Conservation (phyloP, 2,888 invertebrate genomes). For the Nephrocerus scutellatus region DNA sequence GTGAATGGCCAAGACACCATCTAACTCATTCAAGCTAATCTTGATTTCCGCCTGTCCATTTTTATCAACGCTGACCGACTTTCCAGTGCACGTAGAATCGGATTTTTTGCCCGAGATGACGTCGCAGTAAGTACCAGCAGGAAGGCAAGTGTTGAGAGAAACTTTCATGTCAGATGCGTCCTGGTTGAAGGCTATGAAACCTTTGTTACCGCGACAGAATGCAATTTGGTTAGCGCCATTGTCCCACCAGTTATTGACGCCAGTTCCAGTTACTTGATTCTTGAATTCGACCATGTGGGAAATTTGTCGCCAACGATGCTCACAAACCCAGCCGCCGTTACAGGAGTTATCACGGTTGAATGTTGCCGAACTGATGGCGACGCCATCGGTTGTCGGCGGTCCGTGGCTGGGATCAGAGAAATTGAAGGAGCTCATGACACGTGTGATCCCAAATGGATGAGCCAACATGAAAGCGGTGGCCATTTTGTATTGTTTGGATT, state of each 20-base stretch:
- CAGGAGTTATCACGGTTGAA: slow-evolving; percentile 58
- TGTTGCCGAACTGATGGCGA: slow-evolving; percentile 58
- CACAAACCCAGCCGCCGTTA: slow-evolving; percentile 70
- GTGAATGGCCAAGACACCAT: slow-evolving; percentile 69
- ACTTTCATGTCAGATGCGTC: slow-evolving; percentile 56
- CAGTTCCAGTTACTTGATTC: slow-evolving; percentile 57
- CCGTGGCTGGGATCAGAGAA: slow-evolving; percentile 60
- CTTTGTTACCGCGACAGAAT: slow-evolving; percentile 70
- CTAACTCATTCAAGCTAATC: slow-evolving; percentile 38
- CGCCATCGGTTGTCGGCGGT: slow-evolving; percentile 60
- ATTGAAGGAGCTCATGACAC: slow-evolving; percentile 79
- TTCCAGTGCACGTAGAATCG: slow-evolving; percentile 37
- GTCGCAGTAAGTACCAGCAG: slow-evolving; percentile 77
- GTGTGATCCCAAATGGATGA: slow-evolving; percentile 71
- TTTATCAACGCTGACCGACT: slow-evolving; percentile 30
- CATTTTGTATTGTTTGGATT: slow-evolving; percentile 63
- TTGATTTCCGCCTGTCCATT: slow-evolving; percentile 35
- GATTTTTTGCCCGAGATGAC: slow-evolving; percentile 64
- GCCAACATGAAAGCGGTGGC: slow-evolving; percentile 86
- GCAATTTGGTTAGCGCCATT: slow-evolving; percentile 76
- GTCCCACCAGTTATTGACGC: slow-evolving; percentile 69
- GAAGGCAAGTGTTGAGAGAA: slow-evolving; percentile 58
- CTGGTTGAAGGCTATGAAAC: slow-evolving; percentile 71
- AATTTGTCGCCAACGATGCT: slow-evolving; percentile 80
- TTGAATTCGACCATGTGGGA: slow-evolving; percentile 71